Base-by-base conservation (phyloP, 2,797 vertebrate genomes). In the Anguilla marmorata region DNA sequence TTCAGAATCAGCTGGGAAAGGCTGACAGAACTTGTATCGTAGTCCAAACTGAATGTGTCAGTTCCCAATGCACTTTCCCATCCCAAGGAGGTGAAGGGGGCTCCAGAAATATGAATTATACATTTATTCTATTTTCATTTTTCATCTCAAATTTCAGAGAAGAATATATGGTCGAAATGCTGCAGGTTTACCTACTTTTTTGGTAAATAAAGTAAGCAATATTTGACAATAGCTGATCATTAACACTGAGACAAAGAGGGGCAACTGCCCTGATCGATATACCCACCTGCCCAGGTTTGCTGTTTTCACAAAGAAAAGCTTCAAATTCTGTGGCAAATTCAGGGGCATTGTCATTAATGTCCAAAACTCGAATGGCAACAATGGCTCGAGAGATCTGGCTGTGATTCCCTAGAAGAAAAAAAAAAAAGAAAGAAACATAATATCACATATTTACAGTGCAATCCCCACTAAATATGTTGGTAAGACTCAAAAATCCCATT, bases 321-420 rank as follows among this genome's bases (percentile, higher is more conserved):
- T 99, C 98, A 33, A 98, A 97, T 91, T 98, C 97, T 0, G 96
- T 97, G 88, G 97, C 97, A 92, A 99, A 98, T 93, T 99, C 98
- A 0, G 99, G 99, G 88, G 98, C 98, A 3, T 99, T 99, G 96
- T 99, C 98, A 45, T 99, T 99, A 92, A 99, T 97, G 95, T 99
- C 99, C 90, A 99, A 97, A 90, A 99, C 98, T 95, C 97, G 97
- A 94, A 99, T 98, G 88, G 98, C 97, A 91, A 99, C 98, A 66
- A 97, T 96, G 12, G 97, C 97, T 89, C 98, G 96, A 58, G 98
- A 98, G 91, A 99, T 97, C 94, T 99, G 99, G 93, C 98, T 99
- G 96, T 99, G 97, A 95, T 99, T 99, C 93, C 96, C 98, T 99
- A 92, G 92, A 87, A 92, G 89, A 85, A 87, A 90, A 79, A 93